phyloP scores from a whole-genome alignment of 2,113 vertebrate species.

The Engraulis encrasicolus region DNA sequence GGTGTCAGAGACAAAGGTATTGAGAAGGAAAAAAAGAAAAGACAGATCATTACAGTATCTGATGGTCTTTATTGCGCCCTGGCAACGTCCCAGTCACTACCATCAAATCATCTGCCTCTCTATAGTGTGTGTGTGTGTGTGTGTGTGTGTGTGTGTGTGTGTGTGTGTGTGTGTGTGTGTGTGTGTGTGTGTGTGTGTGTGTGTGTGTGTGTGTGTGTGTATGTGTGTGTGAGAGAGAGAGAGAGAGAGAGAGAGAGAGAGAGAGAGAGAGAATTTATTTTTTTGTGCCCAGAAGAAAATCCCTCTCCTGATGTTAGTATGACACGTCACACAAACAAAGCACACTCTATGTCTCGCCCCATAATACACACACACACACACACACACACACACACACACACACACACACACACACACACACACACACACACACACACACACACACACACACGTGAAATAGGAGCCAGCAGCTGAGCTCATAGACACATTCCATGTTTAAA shows the following conservation, averaged over 20 bases:
- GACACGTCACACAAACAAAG: neutral
- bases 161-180: neutral
- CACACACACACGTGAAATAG: neutral
- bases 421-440: neutral
- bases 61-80: too few relatives aligned
- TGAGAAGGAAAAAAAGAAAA: neutral
- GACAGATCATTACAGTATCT: too few relatives aligned
- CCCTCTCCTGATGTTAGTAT: neutral
- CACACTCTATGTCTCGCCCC: constrained; percentile 14
- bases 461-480: neutral
- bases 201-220: neutral
- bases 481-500: neutral
- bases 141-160: neutral
- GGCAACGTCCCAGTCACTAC: too few relatives aligned
- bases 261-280: constrained; percentile 29
- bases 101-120: too few relatives aligned
- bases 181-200: neutral
- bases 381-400: neutral
- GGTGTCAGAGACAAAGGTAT: too few relatives aligned
- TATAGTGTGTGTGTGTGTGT: too few relatives aligned
- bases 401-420: neutral
- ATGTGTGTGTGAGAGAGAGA: constrained; percentile 30
- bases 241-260: constrained; percentile 13
- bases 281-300: neutral
- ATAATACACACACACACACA: neutral